These are phyloP conservation scores for Thymelicus lineola DNA, from an alignment of 2,888 invertebrate genomes.

Conservation along the genomic window DNA sequence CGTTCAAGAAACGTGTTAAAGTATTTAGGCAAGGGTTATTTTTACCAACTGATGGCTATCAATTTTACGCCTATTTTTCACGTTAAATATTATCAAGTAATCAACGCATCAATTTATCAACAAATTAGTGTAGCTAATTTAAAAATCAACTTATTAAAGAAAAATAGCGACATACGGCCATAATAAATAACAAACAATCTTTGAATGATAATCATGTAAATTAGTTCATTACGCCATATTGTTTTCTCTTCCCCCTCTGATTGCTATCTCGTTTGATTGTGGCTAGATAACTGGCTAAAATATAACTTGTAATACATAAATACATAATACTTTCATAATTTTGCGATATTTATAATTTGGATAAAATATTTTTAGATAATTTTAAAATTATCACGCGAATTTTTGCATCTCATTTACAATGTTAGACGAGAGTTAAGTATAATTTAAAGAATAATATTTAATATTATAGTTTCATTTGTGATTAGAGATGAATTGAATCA, in stretches of 20 bases:
- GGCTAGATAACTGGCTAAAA: conserved; percentile 19
- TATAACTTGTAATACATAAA: neutral
- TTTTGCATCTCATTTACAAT: neutral
- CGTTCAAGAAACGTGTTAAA: no score
- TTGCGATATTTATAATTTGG: conserved; percentile 2
- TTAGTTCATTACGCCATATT: conserved; percentile 59
- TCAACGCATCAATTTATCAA: conserved; percentile 1
- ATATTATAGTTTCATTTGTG: no score
- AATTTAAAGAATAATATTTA: conserved; percentile 1
- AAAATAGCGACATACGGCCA: conserved; percentile 63
- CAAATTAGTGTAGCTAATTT: conserved; percentile 19
- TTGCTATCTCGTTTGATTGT: conserved; percentile 36
- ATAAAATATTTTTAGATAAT: neutral
- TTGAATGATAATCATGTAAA: conserved; percentile 61
- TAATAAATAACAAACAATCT: conserved; percentile 64
- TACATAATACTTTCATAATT: neutral
- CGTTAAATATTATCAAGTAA: neutral
- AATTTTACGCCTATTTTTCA: conserved; percentile 18
- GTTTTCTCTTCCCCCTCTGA: conserved; percentile 53
- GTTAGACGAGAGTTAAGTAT: neutral
- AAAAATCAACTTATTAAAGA: conserved; percentile 30
- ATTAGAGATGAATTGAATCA: no score
- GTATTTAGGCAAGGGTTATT: neutral
- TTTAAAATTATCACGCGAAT: neutral
- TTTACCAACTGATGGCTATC: neutral